Conservation (phyloP, 2,888 invertebrate species). For the Lutraria lutraria region DNA sequence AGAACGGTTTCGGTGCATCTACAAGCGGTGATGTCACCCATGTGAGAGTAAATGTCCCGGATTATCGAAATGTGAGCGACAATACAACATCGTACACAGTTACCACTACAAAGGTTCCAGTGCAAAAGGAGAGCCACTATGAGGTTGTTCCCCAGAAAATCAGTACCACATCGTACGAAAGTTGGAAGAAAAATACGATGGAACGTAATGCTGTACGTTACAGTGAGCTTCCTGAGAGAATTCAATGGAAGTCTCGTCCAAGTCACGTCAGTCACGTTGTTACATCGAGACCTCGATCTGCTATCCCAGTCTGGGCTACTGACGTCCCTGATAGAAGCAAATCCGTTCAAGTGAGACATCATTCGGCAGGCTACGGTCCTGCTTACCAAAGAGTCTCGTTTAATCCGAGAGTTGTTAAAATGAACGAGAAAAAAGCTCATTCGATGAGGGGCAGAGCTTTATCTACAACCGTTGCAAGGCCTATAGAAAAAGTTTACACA, state of each 20-base stretch:
- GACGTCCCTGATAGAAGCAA: conserved; percentile 40
- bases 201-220: conserved; percentile 50
- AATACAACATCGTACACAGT: conserved; percentile 21
- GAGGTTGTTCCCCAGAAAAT: conserved; percentile 24
- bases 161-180: conserved; percentile 62
- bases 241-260: conserved; percentile 62
- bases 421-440: conserved; percentile 54
- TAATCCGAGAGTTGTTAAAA: conserved; percentile 48
- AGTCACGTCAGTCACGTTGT: conserved; percentile 48
- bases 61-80: conserved; percentile 57
- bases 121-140: background rate
- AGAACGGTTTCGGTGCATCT: conserved; percentile 47
- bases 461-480: conserved; percentile 57
- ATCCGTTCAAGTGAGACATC: conserved; percentile 59
- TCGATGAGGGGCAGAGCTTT: conserved; percentile 50
- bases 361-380: conserved; percentile 46
- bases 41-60: conserved; percentile 63
- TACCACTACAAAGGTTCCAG: background rate
- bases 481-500: conserved; percentile 63
- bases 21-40: conserved; percentile 28
- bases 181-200: conserved; percentile 64
- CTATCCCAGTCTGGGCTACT: conserved; percentile 47
- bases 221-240: conserved; percentile 59
- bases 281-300: conserved; percentile 55
- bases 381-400: conserved; percentile 51